Percentiles rank a stretch among this genome's conserved stretches.
Conservation (phyloP, 1,140 invertebrate genomes). For the Microplitis mediator region DNA sequence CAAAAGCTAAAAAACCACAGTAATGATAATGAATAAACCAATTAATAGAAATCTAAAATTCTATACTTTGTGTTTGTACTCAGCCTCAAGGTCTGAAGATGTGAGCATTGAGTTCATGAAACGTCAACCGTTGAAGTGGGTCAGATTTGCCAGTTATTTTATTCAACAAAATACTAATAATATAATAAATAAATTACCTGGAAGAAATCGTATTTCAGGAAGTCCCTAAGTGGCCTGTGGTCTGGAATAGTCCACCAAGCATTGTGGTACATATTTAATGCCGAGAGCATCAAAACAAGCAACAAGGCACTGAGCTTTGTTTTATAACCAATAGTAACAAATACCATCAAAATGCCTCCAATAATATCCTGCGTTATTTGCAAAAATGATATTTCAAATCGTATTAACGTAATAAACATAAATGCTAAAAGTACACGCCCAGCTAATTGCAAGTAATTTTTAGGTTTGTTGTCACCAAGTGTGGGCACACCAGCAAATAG, state of each 20-base stretch:
- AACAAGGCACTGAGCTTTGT: conserved; percentile 97
- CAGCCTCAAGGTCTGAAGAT: no score
- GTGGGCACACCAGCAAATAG: conserved; percentile 98
- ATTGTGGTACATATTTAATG: conserved; percentile 96
- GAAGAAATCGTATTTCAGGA: conserved; percentile 99
- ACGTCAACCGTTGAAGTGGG: no score
- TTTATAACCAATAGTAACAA: conserved; percentile 97
- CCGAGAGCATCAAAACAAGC: conserved; percentile 86
- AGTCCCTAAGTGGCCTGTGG: conserved; percentile 95
- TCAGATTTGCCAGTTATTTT: no score
- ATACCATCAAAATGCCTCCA: conserved; percentile 92
- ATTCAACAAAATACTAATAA: background rate
- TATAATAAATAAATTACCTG: conserved; percentile 69
- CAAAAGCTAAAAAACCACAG: no score
- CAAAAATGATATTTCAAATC: conserved; percentile 90
- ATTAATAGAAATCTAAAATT: no score
- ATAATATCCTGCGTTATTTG: conserved; percentile 84
- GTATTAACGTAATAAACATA: conserved; percentile 97
- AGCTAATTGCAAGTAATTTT: conserved; percentile 95
- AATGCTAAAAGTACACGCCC: conserved; percentile 95
- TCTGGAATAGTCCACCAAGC: conserved; percentile 96
- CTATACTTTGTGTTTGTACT: no score
- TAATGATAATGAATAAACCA: no score
- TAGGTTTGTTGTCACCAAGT: conserved; percentile 95
- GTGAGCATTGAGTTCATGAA: no score